A percentile compares a stretch with the other conserved stretches of the same genome.
phyloP scores from a whole-genome alignment of 2,888 invertebrate species.

The Meghimatium bilineatum region DNA sequence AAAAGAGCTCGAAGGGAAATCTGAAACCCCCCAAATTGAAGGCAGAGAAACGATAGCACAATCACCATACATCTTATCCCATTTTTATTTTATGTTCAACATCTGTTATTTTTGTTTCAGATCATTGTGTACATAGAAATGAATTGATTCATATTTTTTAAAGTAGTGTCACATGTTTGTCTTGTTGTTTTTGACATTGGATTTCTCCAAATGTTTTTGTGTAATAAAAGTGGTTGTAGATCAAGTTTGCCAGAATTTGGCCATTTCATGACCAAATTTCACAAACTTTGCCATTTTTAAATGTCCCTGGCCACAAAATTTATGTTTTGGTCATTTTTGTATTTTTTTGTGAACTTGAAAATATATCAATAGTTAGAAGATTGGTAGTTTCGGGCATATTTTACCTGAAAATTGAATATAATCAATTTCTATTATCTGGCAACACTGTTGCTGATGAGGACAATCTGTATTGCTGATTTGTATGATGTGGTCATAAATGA shows the following conservation, averaged over 20 bases:
- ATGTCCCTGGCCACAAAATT: neutral
- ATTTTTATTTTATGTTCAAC: neutral
- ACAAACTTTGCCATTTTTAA: too few species aligned
- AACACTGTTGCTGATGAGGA: too few species aligned
- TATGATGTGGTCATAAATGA: too few species aligned
- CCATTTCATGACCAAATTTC: too few species aligned
- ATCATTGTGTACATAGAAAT: neutral
- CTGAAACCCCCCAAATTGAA: slow-evolving; percentile 76
- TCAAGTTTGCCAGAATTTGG: too few species aligned
- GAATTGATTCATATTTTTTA: neutral
- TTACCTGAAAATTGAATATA: too few species aligned
- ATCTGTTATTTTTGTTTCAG: neutral
- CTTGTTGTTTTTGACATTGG: neutral
- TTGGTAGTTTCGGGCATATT: too few species aligned
- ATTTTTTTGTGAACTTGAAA: neutral
- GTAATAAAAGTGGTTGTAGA: neutral
- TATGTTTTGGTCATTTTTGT: neutral
- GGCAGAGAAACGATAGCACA: slow-evolving; percentile 62
- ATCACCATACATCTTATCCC: neutral
- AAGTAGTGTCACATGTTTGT: neutral
- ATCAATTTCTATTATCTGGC: too few species aligned
- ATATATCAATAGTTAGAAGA: too few species aligned
- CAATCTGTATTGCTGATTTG: too few species aligned
- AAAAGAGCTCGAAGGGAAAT: slow-evolving; percentile 66
- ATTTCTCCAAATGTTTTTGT: neutral